Conservation (phyloP, 2,888 invertebrate genomes). For the Dynastes hyllus region DNA sequence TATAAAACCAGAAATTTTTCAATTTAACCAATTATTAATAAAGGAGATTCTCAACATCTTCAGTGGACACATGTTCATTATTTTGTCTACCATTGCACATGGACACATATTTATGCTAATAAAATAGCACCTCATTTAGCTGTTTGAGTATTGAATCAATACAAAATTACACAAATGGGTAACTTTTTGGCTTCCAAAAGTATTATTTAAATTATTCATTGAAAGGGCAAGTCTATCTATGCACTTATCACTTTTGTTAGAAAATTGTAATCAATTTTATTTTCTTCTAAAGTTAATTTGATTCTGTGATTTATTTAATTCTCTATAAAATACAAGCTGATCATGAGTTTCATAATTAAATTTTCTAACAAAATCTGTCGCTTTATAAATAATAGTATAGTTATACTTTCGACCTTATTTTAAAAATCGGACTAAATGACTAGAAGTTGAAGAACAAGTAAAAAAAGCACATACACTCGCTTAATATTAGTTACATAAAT, state of each 20-base stretch:
- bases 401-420: background rate
- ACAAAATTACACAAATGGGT: conserved; percentile 3
- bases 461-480: background rate
- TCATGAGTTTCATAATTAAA: background rate
- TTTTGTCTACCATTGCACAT: background rate
- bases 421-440: background rate
- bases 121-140: conserved; percentile 32
- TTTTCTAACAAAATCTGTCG: no score
- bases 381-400: no score
- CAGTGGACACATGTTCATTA: background rate
- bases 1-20: no score
- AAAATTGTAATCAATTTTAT: background rate
- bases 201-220: conserved; percentile 12
- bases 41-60: background rate
- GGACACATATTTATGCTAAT: background rate
- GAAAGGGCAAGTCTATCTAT: conserved; percentile 8
- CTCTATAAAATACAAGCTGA: background rate
- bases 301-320: background rate
- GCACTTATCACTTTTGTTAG: background rate
- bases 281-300: no score
- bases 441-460: conserved; percentile 4
- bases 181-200: background rate
- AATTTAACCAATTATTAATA: background rate
- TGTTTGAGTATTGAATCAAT: conserved; percentile 32
- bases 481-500: background rate